Conservation (phyloP, 2,797 vertebrate genomes). For the Neostethus bicornis region DNA sequence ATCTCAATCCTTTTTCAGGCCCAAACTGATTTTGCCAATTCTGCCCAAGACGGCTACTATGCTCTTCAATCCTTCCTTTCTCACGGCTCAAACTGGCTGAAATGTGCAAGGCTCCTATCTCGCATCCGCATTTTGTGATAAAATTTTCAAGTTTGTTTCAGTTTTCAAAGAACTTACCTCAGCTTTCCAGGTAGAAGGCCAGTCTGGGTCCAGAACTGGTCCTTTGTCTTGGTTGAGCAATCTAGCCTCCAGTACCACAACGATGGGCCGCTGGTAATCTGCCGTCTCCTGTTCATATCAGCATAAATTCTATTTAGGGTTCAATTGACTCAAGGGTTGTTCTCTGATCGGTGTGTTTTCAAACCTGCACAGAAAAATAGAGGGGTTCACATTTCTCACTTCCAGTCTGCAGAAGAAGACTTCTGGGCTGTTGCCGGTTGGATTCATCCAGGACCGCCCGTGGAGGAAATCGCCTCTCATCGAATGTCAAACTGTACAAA, state of each 20-base stretch:
- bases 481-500: slow-evolving; percentile 82
- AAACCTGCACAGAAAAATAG: slow-evolving; percentile 89
- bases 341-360: slow-evolving; percentile 17
- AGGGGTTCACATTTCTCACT: slow-evolving; percentile 78
- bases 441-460: slow-evolving; percentile 86
- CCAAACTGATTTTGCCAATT: too few species aligned
- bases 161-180: too few species aligned
- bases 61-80: too few species aligned
- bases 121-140: too few species aligned
- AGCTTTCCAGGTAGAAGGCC: slow-evolving; percentile 82
- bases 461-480: slow-evolving; percentile 85
- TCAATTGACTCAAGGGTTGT: neutral
- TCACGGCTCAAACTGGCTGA: too few species aligned
- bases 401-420: slow-evolving; percentile 60
- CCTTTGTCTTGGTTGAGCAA: slow-evolving; percentile 79
- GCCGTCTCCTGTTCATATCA: slow-evolving; percentile 84
- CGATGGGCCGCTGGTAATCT: slow-evolving; percentile 89
- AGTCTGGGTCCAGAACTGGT: slow-evolving; percentile 87
- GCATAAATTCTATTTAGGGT: neutral
- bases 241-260: slow-evolving; percentile 81
- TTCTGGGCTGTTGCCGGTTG: slow-evolving; percentile 68
- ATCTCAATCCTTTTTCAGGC: too few species aligned
- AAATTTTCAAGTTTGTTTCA: too few species aligned
- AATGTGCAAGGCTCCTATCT: too few species aligned
- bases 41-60: too few species aligned